These are phyloP conservation scores for Apostichopus californicus DNA, from an alignment of 35 echinoderm and acorn worm genomes.

Conservation along the genomic window DNA sequence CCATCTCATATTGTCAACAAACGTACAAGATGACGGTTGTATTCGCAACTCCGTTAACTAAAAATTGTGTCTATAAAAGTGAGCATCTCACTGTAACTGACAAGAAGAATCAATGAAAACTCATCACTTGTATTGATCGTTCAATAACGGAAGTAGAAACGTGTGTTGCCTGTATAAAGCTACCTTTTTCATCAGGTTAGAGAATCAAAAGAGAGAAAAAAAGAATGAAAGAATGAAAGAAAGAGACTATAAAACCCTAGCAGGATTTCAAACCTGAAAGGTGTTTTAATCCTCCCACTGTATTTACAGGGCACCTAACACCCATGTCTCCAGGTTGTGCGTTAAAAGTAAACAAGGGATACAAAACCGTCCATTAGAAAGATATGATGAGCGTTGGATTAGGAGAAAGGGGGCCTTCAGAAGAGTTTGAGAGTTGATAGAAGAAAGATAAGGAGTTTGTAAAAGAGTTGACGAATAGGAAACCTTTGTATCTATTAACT, in stretches of 20 bases:
- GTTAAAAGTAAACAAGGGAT: slow-evolving; percentile 31
- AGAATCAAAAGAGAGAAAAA: background rate
- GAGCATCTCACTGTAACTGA: background rate
- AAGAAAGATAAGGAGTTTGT: background rate
- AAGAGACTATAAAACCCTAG: background rate
- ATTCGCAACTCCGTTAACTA: too few species aligned
- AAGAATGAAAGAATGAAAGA: background rate
- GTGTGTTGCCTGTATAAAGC: background rate
- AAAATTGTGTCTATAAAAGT: background rate
- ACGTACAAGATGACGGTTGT: too few species aligned
- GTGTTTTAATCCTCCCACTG: slow-evolving; percentile 35
- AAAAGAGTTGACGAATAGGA: slow-evolving; percentile 33
- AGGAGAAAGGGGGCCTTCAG: slow-evolving; percentile 2
- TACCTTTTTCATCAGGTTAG: background rate
- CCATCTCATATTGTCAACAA: too few species aligned
- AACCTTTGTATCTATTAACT: slow-evolving; percentile 32
- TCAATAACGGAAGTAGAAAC: slow-evolving; percentile 13
- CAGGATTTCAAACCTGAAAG: background rate
- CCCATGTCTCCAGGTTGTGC: slow-evolving; percentile 11
- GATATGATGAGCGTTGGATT: slow-evolving; percentile 20
- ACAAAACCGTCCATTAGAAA: slow-evolving; percentile 31
- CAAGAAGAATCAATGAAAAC: slow-evolving; percentile 20
- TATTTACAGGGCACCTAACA: slow-evolving; percentile 44
- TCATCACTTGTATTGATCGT: slow-evolving; percentile 19
- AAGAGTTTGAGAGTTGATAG: slow-evolving; percentile 9